A percentile compares a stretch with the other conserved stretches of the same genome.
Evolutionary conservation across 2,113 vertebrate genomes (phyloP).

Genomic region (Romanogobio albipinnatus): DNA sequence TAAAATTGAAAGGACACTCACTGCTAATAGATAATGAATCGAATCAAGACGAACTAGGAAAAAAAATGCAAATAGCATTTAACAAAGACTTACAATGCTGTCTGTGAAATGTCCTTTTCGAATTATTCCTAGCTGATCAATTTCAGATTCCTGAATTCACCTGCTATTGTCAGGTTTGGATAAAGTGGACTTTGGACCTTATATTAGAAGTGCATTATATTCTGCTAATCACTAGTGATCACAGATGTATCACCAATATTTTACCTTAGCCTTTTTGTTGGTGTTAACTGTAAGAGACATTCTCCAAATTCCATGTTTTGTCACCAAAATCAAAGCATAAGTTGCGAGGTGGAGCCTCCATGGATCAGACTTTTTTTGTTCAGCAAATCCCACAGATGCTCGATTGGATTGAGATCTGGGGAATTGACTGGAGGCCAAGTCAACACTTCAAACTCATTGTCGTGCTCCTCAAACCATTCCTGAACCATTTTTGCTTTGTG

Average conservation of each 20-base stretch:
- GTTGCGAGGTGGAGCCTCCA: no score
- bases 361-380: no score
- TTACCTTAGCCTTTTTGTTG: background rate
- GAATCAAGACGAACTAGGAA: background rate
- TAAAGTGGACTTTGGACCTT: background rate
- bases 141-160: background rate
- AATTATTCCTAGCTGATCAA: background rate
- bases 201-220: background rate
- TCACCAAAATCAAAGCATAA: background rate
- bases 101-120: background rate
- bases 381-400: no score
- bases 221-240: background rate
- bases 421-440: no score
- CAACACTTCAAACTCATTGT: no score
- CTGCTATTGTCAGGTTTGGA: background rate
- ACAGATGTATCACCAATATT: background rate
- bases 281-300: background rate
- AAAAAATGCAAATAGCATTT: background rate
- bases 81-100: background rate
- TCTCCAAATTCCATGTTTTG: background rate
- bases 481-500: no score
- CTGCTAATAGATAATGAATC: background rate
- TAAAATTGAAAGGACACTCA: background rate
- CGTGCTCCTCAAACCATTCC: no score
- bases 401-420: no score